Evolutionary conservation across 1,140 invertebrate species (phyloP), one percentile per base, ranked within the genome.

Genomic region (Philaenus spumarius): DNA sequence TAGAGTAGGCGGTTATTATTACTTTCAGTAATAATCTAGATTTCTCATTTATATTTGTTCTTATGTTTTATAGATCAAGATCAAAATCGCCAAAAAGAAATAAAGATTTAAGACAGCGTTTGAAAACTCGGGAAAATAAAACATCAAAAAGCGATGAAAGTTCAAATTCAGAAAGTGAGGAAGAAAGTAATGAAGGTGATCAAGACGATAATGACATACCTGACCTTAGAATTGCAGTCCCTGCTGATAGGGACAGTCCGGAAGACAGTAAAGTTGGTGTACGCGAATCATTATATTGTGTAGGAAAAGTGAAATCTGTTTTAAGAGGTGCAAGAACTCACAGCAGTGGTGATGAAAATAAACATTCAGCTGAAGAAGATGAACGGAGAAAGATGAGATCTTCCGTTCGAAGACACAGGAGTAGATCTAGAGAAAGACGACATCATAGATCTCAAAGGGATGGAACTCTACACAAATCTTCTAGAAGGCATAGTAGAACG

Each of bases 251-350:
- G 0, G 39, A 19, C 2, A 12, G 17, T 15, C 55, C 55, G 2
- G 26, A 48, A 24, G 55, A 57, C 17, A 11, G 15, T 20, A 57
- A 57, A 35, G 43, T 26, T 12, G 45, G 15, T 14, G 23, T 47
- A 11, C 24, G 43, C 1, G 24, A 35, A 7, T 30, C 15, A 11
- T 19, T 54, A 3, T 54, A 23, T 23, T 14, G 14, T 1, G 15
- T 17, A 14, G 43, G 42, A n/a, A 46, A 51, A 9, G 45, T 57
- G 42, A 57, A 57, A 19, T 57, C 55, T 9, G 55, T 57, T 15
- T 22, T 57, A 34, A 22, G 43, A 22, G 55, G 55, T 20, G 55
- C 55, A 6, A 34, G 55, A 19, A 42, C 22, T 23, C 30, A 51
- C 22, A 51, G 47, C 19, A 20, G 35, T 15, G 35, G 20, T 34